Evolutionary conservation across 2,797 vertebrate genomes (phyloP), one percentile per base, ranked within the genome.

Genomic region (Anolis apletophallus): DNA sequence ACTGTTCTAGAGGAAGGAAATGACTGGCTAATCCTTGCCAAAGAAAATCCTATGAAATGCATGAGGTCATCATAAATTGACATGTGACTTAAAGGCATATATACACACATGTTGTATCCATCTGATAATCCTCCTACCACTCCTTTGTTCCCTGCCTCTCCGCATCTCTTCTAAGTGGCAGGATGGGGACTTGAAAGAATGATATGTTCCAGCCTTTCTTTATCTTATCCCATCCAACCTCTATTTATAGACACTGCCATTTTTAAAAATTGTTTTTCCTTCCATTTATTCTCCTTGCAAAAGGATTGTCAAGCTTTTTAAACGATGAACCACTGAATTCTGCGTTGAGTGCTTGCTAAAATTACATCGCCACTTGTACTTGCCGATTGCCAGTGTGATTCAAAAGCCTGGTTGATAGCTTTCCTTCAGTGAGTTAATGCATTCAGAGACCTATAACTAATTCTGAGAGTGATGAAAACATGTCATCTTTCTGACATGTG

Each of bases 401-500:
- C 71, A 92, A 88, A n/a, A 92, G 94, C 87, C 91, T 89, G 91
- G 36, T 93, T 88, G 92, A 91, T 80, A 86, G 91, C 92, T 95
- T 94, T 92, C 89, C 84, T 92, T 93, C 88, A 87, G 81, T 87
- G 92, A 75, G 86, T 82, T 94, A 94, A 95, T 95, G 77, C 90
- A 95, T 95, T 93, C 95, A 80, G 86, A 93, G 69, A 91, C 90
- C 93, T 94, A 92, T 94, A 94, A 94, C 93, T 93, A 90, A 76
- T 87, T 89, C 91, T 91, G 90, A 75, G 90, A 94, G 86, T 93
- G 93, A 95, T 94, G 93, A 94, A 95, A 94, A 95, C 91, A 94
- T 93, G 94, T 94, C 94, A 94, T 94, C 92, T 94, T 94, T 92
- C 89, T 95, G 95, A 95, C 95, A 94, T 94, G 94, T 94, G 89